Conservation (phyloP, 2,113 vertebrate species). For the Neoarius graeffei region DNA sequence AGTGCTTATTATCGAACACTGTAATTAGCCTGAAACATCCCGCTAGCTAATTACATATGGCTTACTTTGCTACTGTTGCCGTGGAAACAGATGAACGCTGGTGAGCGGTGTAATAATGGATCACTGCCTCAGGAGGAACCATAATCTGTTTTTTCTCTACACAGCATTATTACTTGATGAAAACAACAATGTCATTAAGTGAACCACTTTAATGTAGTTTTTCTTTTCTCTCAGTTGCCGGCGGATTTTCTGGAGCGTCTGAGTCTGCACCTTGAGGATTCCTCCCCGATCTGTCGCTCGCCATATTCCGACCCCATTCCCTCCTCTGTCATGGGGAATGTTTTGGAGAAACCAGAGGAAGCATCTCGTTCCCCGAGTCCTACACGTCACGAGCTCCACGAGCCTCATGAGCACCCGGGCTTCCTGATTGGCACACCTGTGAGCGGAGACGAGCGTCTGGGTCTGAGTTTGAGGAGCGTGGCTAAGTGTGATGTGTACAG, state of each 20-base stretch:
- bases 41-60: conserved; percentile 62
- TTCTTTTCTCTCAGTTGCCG: conserved; percentile 77
- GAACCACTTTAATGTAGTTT: background rate
- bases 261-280: conserved; percentile 85
- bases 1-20: conserved; percentile 52
- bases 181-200: background rate
- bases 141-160: background rate
- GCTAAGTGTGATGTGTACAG: conserved; percentile 92
- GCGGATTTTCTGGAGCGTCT: conserved; percentile 90
- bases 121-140: background rate
- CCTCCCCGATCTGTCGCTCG: conserved; percentile 82
- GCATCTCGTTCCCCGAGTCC: conserved; percentile 81
- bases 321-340: conserved; percentile 85
- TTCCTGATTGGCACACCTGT: conserved; percentile 65
- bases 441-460: conserved; percentile 73
- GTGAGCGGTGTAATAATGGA: conserved; percentile 4
- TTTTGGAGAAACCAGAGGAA: conserved; percentile 87
- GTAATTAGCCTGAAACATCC: conserved; percentile 60
- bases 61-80: conserved; percentile 66
- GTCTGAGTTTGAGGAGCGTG: conserved; percentile 69
- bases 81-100: conserved; percentile 60
- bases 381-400: conserved; percentile 82
- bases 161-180: background rate
- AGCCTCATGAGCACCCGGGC: conserved; percentile 76
- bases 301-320: conserved; percentile 85